Percentiles rank a stretch among this genome's conserved stretches.
Conservation (phyloP, 1,140 invertebrate species). For the Helicoverpa armigera region DNA sequence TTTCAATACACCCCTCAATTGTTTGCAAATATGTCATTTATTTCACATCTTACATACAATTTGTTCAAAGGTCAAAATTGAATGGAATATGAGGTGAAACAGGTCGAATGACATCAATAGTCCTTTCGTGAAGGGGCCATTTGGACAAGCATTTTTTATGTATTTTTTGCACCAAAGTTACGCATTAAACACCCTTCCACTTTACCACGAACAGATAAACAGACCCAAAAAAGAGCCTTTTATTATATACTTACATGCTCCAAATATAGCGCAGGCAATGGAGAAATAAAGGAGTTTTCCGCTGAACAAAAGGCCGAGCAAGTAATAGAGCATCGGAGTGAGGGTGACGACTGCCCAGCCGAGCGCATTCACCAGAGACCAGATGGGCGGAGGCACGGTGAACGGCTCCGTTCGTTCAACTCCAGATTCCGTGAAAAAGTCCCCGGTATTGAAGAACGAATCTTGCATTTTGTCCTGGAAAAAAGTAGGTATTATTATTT, state of each 20-base stretch:
- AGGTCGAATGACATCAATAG: too few relatives aligned
- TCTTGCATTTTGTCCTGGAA: conserved; percentile 89
- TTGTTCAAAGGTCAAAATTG: too few relatives aligned
- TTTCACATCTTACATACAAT: too few relatives aligned
- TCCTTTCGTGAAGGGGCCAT: too few relatives aligned
- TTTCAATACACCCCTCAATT: too few relatives aligned
- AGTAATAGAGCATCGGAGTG: conserved; percentile 90
- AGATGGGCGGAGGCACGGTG: conserved; percentile 87
- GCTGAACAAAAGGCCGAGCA: conserved; percentile 90
- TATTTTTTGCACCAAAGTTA: too few relatives aligned
- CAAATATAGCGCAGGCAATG: conserved; percentile 89
- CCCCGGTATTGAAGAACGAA: conserved; percentile 93
- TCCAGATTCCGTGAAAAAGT: conserved; percentile 92
- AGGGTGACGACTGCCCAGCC: conserved; percentile 91
- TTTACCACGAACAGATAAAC: too few relatives aligned
- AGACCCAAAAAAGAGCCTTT: too few relatives aligned
- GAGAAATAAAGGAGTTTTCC: conserved; percentile 89
- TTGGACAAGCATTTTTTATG: too few relatives aligned
- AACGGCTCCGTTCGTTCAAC: conserved; percentile 88
- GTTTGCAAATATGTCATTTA: too few relatives aligned
- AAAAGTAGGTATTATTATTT: background rate
- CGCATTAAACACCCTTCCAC: too few relatives aligned
- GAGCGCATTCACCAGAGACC: conserved; percentile 90
- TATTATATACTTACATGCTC: conserved; percentile 91
- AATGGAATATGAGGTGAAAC: too few relatives aligned